These are phyloP conservation scores for Fundulus diaphanus DNA, from an alignment of 2,797 vertebrate genomes.

Conservation along the genomic window DNA sequence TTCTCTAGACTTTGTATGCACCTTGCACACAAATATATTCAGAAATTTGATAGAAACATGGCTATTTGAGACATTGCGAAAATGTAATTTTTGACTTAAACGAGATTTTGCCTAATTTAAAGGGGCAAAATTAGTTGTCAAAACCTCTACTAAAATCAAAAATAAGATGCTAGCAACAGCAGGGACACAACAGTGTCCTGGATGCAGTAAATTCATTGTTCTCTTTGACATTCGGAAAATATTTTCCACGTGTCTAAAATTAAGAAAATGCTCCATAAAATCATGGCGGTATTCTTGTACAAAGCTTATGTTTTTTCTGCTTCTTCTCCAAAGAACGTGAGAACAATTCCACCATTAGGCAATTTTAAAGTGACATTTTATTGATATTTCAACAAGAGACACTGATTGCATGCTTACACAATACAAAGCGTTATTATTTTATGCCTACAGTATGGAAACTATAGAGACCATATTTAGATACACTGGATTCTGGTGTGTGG, in stretches of 20 bases:
- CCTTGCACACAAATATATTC: neutral
- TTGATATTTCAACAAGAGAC: slow-evolving; percentile 5
- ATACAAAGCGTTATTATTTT: slow-evolving; percentile 13
- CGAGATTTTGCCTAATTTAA: no score
- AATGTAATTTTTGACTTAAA: neutral
- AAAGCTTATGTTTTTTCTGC: neutral
- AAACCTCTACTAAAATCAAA: no score
- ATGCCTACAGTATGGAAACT: neutral
- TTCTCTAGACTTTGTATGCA: neutral
- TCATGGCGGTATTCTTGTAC: neutral
- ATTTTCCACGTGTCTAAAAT: neutral
- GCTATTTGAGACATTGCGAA: neutral
- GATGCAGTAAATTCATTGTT: neutral
- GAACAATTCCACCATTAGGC: slow-evolving; percentile 2
- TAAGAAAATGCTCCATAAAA: neutral
- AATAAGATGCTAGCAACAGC: neutral
- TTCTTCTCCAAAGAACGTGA: neutral
- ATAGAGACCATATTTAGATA: slow-evolving; percentile 35
- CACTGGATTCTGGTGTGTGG: slow-evolving; percentile 12
- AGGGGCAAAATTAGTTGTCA: no score
- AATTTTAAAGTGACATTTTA: neutral
- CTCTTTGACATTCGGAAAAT: neutral
- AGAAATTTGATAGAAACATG: neutral
- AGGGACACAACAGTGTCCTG: neutral
- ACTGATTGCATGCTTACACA: slow-evolving; percentile 4